phyloP scores from a whole-genome alignment of 2,888 invertebrate species.

The Drosophila niveifrons region DNA sequence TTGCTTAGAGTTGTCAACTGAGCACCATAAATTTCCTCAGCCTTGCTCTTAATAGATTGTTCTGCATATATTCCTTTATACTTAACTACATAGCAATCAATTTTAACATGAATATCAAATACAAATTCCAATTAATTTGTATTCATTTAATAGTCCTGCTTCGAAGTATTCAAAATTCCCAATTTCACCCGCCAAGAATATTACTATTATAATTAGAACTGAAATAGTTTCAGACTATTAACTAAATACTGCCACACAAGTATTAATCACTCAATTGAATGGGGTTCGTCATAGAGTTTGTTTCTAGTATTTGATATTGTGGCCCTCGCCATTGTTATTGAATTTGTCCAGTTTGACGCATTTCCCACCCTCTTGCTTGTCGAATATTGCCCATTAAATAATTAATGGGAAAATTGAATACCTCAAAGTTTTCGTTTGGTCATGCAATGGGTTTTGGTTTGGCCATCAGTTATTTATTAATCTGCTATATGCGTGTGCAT shows the following conservation, averaged over 20 bases:
- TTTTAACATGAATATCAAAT: no score
- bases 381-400: constrained; percentile 31
- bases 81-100: no score
- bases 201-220: no score
- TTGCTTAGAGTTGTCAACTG: no score
- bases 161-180: no score
- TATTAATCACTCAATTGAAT: constrained; percentile 1
- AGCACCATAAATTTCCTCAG: no score
- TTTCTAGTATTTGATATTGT: background rate
- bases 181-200: no score
- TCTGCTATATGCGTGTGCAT: constrained; percentile 56
- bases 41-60: no score
- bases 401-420: constrained; percentile 46
- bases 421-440: constrained; percentile 40
- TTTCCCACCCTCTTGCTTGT: constrained; percentile 22
- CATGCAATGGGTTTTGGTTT: constrained; percentile 41
- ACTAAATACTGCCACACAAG: background rate
- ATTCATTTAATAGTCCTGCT: no score
- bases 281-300: background rate
- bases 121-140: no score
- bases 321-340: constrained; percentile 23
- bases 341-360: constrained; percentile 25
- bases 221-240: no score
- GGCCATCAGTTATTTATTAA: constrained; percentile 54
- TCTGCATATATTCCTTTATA: no score